Evolutionary conservation across 2,888 invertebrate species (phyloP).

Genomic region (Deilephila elpenor): DNA sequence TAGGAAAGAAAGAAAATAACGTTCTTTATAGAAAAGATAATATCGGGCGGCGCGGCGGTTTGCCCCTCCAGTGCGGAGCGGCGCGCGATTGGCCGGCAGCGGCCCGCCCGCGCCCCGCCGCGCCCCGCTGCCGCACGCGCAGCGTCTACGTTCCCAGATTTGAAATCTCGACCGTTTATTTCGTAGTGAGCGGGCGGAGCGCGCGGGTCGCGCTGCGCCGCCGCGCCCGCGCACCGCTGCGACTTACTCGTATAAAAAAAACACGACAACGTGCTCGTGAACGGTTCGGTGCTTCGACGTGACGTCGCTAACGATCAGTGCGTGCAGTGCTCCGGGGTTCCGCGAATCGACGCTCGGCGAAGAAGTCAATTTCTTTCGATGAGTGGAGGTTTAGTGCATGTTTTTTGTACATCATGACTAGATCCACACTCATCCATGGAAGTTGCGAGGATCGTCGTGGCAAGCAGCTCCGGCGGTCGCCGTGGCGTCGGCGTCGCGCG

Average conservation of each 20-base stretch:
- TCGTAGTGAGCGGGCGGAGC: conserved; percentile 73
- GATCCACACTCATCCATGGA: conserved; percentile 93
- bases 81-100: conserved; percentile 70
- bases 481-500: conserved; percentile 32
- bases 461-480: conserved; percentile 45
- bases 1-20: conserved; percentile 82
- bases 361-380: conserved; percentile 86
- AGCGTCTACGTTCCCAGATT: conserved; percentile 82
- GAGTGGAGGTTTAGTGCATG: conserved; percentile 91
- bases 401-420: conserved; percentile 87
- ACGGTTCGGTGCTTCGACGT: conserved; percentile 77
- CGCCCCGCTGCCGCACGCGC: conserved; percentile 72
- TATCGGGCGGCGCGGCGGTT: conserved; percentile 66
- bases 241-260: conserved; percentile 63
- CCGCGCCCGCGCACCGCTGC: conserved; percentile 53
- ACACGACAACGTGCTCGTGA: conserved; percentile 78
- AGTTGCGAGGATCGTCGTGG: conserved; percentile 81
- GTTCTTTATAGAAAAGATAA: conserved; percentile 79
- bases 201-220: conserved; percentile 64
- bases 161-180: conserved; percentile 85
- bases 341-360: conserved; percentile 54
- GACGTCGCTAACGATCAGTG: conserved; percentile 78
- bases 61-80: conserved; percentile 69
- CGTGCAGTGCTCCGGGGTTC: conserved; percentile 75
- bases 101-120: conserved; percentile 56